Percentiles rank a stretch among this genome's conserved stretches.
These are phyloP conservation scores for Melanargia galathea DNA, from an alignment of 2,888 invertebrate species.

Conservation along the genomic window DNA sequence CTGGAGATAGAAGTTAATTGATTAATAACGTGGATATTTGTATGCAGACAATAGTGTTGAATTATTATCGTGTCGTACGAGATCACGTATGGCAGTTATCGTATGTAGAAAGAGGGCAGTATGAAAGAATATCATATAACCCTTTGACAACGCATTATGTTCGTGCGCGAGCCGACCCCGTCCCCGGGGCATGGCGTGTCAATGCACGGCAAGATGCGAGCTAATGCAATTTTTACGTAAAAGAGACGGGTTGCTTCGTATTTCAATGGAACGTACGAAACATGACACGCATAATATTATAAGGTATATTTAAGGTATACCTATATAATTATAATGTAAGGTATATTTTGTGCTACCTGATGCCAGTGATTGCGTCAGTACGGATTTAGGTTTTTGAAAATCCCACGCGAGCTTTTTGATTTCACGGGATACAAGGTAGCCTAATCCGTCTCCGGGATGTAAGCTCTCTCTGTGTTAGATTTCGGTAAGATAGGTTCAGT, in stretches of 20 bases:
- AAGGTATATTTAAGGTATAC: neutral
- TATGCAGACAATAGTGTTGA: neutral
- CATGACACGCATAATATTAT: neutral
- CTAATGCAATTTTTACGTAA: conserved; percentile 43
- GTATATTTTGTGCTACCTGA: too few relatives aligned
- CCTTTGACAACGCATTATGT: conserved; percentile 43
- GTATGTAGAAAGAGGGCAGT: neutral
- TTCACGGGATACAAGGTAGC: too few relatives aligned
- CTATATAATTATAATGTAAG: too few relatives aligned
- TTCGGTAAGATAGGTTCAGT: too few relatives aligned
- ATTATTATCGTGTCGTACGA: neutral
- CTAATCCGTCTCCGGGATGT: too few relatives aligned
- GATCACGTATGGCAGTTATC: neutral
- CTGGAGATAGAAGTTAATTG: too few relatives aligned
- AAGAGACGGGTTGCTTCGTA: conserved; percentile 15
- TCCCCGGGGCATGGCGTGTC: conserved; percentile 44
- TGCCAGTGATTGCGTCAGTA: too few relatives aligned
- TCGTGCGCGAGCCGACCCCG: conserved; percentile 39
- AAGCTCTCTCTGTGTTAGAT: too few relatives aligned
- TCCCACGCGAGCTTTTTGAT: too few relatives aligned
- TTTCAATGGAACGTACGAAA: conserved; percentile 9
- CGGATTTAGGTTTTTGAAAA: too few relatives aligned
- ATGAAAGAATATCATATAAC: conserved; percentile 42
- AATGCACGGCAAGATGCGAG: conserved; percentile 43
- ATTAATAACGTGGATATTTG: too few relatives aligned